Base-by-base conservation (phyloP, 2,113 vertebrate species). In the Oreochromis aureus region DNA sequence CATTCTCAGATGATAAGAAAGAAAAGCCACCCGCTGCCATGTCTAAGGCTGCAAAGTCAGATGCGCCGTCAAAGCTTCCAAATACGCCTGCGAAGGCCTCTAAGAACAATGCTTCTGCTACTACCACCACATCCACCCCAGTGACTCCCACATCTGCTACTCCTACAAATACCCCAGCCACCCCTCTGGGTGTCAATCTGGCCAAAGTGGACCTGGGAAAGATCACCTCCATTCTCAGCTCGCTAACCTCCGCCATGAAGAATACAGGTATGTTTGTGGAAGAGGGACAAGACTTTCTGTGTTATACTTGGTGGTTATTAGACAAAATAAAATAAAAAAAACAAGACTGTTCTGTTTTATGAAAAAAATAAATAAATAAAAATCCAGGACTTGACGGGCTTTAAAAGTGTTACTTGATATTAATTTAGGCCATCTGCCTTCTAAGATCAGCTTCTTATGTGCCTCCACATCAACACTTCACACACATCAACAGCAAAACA, bases 191-290 rank as follows among this genome's bases (percentile, higher is more conserved):
- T 66, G 92, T 97, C 78, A 99, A 98, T 93, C 94, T 99, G 91
- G 98, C 98, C 84, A 99, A 99, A 12, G 98, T 99, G 91, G 99
- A 99, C 95, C 94, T 99, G 90, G 99, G 98, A 24, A 99, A 99
- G 94, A 99, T 99, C 95, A 99, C 98, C 95, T 99, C 99, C 87
- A 99, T 99, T 69, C 97, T 99, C 10, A 99, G 96, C 94, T 99
- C 98, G 13, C 93, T 99, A 76, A 99, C 98, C 0, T 98, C 98
- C 0, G 99, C 97, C 34, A 99, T 99, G 99, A 99, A 99, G 92
- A 98, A 95, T 53, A 99, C 99, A 91, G 97, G 99, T 99, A 90
- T 95, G 97, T 93, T 81, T 51, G 24, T 39, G 36, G 41, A 34
- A 78, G 48, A 18, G 18, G 27, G 13, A 36, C 10, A 27, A 19